Conservation (phyloP, 2,888 invertebrate species). For the Leptogaster cylindrica region DNA sequence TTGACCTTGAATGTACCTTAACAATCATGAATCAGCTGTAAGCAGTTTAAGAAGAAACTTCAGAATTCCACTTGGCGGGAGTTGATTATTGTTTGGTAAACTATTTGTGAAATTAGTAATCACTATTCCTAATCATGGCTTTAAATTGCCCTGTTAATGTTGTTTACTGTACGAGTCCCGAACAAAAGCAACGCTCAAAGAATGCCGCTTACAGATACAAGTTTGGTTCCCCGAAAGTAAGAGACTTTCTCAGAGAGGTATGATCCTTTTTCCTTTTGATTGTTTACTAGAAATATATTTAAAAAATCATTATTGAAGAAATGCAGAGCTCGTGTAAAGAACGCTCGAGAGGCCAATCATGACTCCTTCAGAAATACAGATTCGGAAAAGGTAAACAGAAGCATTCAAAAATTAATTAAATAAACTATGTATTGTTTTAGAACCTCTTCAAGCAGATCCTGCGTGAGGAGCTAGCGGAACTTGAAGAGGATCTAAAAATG, state of each 20-base stretch:
- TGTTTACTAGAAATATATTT: neutral
- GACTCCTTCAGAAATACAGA: neutral
- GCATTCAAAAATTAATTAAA: neutral
- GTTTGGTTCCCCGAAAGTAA: constrained; percentile 54
- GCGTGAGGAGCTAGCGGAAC: constrained; percentile 55
- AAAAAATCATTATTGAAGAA: constrained; percentile 51
- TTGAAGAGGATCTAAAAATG: constrained; percentile 55
- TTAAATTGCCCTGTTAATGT: constrained; percentile 48
- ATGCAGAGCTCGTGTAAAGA: constrained; percentile 56
- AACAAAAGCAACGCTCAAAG: constrained; percentile 55
- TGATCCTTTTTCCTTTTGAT: neutral
- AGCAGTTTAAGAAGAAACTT: no score
- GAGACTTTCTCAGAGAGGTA: constrained; percentile 57
- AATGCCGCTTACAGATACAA: constrained; percentile 54
- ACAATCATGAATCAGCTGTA: no score
- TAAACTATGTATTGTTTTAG: constrained; percentile 31
- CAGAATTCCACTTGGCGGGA: no score
- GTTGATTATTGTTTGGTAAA: no score
- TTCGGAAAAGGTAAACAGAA: neutral
- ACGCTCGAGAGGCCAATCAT: constrained; percentile 51
- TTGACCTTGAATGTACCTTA: no score
- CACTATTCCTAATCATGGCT: constrained; percentile 36
- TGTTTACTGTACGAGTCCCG: constrained; percentile 53
- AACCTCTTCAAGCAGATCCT: constrained; percentile 51
- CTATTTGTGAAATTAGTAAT: no score